Conservation (phyloP, 2,888 invertebrate genomes). For the Kuschelorhynchus macadamiae region DNA sequence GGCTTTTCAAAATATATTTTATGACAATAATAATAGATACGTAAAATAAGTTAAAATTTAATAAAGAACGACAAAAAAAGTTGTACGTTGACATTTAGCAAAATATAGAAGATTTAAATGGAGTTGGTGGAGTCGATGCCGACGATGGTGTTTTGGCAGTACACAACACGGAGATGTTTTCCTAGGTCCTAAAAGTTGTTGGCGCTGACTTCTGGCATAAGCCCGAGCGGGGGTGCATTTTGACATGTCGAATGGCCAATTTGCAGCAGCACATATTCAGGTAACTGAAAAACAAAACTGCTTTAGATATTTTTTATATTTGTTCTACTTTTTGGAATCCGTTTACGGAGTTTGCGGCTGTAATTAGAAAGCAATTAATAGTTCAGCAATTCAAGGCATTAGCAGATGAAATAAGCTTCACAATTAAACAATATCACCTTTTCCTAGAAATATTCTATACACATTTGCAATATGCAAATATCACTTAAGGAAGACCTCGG, state of each 20-base stretch:
- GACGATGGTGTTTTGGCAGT: conserved; percentile 28
- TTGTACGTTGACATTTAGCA: conserved; percentile 30
- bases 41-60: conserved; percentile 56
- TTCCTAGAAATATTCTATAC: no score
- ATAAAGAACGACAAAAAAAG: conserved; percentile 51
- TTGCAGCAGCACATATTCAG: conserved; percentile 54
- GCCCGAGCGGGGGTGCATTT: conserved; percentile 24
- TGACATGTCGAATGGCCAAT: conserved; percentile 47
- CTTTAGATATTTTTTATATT: background rate
- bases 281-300: conserved; percentile 50
- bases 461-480: background rate
- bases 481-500: no score
- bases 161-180: conserved; percentile 29
- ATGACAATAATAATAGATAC: conserved; percentile 56
- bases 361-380: no score
- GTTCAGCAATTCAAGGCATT: no score
- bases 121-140: conserved; percentile 47
- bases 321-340: no score
- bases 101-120: conserved; percentile 39
- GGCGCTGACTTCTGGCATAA: conserved; percentile 55
- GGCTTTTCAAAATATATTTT: conserved; percentile 55
- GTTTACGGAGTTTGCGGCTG: no score
- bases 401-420: conserved; percentile 14
- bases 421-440: no score
- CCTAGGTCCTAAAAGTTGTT: conserved; percentile 11